Conservation (phyloP, 2,113 vertebrate species). For the Carassius auratus region DNA sequence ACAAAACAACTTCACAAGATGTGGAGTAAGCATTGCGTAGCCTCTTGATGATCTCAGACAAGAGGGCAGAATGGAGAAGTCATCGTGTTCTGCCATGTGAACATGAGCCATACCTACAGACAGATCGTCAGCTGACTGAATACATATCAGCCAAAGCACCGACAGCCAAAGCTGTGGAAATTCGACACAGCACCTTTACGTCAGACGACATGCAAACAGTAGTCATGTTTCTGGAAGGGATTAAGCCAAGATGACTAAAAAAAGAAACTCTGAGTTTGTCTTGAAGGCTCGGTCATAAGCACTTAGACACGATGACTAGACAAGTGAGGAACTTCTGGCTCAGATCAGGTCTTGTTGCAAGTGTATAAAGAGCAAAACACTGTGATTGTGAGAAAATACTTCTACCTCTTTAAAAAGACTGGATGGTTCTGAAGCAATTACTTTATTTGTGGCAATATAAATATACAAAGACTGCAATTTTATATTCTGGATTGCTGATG, state of each 20-base stretch:
- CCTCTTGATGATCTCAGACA: neutral
- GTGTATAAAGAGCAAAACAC: neutral
- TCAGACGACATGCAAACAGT: neutral
- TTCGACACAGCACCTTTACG: neutral
- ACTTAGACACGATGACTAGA: neutral
- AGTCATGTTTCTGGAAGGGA: neutral
- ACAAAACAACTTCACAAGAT: neutral
- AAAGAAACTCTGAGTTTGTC: neutral
- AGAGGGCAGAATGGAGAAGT: neutral
- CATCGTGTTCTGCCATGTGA: neutral
- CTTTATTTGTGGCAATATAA: neutral
- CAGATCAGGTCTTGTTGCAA: neutral
- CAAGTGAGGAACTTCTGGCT: neutral
- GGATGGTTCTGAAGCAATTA: neutral
- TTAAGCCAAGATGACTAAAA: neutral
- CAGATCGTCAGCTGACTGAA: slow-evolving; percentile 61
- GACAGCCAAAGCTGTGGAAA: neutral
- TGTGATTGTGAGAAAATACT: no score
- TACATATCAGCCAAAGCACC: neutral
- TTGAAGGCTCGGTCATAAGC: neutral
- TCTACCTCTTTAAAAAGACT: neutral
- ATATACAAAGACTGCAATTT: neutral
- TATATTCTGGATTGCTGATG: neutral
- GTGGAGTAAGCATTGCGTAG: neutral
- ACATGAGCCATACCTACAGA: slow-evolving; percentile 51